Evolutionary conservation across 1,140 invertebrate genomes (phyloP).

Genomic region (Zaprionus taronus): DNA sequence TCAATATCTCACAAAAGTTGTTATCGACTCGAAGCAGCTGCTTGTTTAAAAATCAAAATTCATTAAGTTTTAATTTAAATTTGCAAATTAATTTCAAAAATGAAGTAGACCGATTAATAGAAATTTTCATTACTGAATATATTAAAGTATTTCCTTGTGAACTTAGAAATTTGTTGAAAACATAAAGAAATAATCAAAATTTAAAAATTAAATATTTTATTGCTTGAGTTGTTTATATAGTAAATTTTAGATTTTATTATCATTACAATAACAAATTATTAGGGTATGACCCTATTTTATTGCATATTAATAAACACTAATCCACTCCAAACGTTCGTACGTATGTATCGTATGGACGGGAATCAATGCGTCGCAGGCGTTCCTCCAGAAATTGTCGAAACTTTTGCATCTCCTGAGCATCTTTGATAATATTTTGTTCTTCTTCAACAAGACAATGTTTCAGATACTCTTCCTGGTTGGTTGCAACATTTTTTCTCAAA

Average conservation of each 20-base stretch:
- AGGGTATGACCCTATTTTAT: background rate
- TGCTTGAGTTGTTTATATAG: background rate
- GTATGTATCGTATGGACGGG: constrained; percentile 58
- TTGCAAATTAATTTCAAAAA: background rate
- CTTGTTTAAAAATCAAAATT: background rate
- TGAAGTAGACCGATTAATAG: background rate
- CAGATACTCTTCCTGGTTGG: constrained; percentile 2
- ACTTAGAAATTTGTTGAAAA: background rate
- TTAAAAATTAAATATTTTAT: background rate
- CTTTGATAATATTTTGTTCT: constrained; percentile 32
- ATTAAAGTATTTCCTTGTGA: background rate
- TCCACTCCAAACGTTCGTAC: constrained; percentile 50
- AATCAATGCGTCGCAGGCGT: constrained; percentile 48
- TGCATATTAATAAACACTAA: constrained; percentile 3
- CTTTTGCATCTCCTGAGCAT: constrained; percentile 42
- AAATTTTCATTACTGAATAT: background rate
- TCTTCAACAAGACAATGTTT: constrained; percentile 32
- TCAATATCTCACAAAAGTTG: background rate
- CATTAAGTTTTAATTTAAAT: background rate
- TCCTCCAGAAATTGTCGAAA: constrained; percentile 63
- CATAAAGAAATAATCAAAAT: background rate
- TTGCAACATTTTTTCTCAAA: constrained; percentile 10
- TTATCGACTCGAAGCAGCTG: background rate
- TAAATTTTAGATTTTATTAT: background rate
- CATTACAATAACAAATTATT: background rate